phyloP scores from a whole-genome alignment of 1,140 invertebrate species.

The Heliconius hermathena region DNA sequence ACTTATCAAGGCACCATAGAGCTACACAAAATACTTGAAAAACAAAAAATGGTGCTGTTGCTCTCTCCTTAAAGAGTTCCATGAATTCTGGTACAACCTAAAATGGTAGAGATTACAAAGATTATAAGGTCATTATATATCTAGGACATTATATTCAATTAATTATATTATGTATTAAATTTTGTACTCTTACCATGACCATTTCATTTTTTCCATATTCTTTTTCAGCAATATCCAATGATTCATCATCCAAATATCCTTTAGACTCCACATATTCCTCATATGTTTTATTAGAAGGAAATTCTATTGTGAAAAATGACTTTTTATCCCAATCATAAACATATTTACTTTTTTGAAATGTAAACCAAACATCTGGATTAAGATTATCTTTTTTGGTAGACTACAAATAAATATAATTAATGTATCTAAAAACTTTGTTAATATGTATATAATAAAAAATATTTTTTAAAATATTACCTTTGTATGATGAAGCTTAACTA shows the following conservation, averaged over 20 bases:
- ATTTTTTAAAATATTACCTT: conserved; percentile 49
- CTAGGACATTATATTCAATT: not conserved
- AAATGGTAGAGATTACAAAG: conserved; percentile 50
- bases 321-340: conserved; percentile 92
- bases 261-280: conserved; percentile 92
- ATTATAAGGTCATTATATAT: not conserved
- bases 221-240: conserved; percentile 87
- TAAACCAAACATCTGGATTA: conserved; percentile 88
- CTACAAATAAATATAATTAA: conserved; percentile 51
- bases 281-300: conserved; percentile 89
- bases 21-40: conserved; percentile 97
- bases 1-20: conserved; percentile 99
- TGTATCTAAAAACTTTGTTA: not conserved
- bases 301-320: conserved; percentile 90
- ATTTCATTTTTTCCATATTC: conserved; percentile 95
- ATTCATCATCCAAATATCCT: conserved; percentile 92
- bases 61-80: conserved; percentile 98
- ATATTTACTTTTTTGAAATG: conserved; percentile 99
- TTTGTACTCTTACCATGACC: conserved; percentile 82
- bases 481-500: conserved; percentile 90
- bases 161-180: not conserved
- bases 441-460: not conserved
- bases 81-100: conserved; percentile 97
- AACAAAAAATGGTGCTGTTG: conserved; percentile 99
- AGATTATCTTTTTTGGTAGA: conserved; percentile 57